Evolutionary conservation across 2,888 invertebrate species (phyloP), one percentile per base, ranked within the genome.

Genomic region (Chaitophorus viminalis): DNA sequence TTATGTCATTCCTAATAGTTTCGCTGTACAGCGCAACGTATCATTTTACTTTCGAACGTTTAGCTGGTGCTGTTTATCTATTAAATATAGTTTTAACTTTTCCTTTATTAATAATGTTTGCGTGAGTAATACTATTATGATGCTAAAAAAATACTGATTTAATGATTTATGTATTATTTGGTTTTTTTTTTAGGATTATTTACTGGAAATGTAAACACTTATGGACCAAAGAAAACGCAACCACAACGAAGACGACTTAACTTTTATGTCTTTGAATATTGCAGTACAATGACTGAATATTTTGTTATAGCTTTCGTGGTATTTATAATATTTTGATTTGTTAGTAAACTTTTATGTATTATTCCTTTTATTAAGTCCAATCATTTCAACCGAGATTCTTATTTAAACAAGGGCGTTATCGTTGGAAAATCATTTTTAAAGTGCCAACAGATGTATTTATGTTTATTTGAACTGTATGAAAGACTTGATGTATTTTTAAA

Each of bases 41-140:
- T 72, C 39, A 87, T 74, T 74, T 87, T 31, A 79, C 79, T 3
- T 79, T 87, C 54, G 79, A 79, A 74, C 31, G 74, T 31, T 39
- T 74, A n/a, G 33, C 86, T 0, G 79, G 86, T 21, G 79, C 79
- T 36, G 86, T 87, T 1, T 87, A 52, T 39, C 17, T 79, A 9
- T 72, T 74, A 70, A 87, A 87, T 39, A 9, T 60, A 3, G 39
- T 86, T 54, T 72, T 86, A 39, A 86, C 86, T 5, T 14, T 79
- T 17, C 86, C 86, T 14, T 0, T 86, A n/a, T 60, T 86, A 31
- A 25, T 86, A 4, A 29, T 78, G n/a, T 86, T 52, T 52, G 29
- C 21, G 82, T 82, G 3, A 82, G 82, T 82, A 33, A 54, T 39
- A 9, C 1, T 54, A 46, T 31, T 60, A 21, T 33, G 25, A 6